Evolutionary conservation across 2,888 invertebrate genomes (phyloP), one percentile per base, ranked within the genome.

Genomic region (Lagria hirta): DNA sequence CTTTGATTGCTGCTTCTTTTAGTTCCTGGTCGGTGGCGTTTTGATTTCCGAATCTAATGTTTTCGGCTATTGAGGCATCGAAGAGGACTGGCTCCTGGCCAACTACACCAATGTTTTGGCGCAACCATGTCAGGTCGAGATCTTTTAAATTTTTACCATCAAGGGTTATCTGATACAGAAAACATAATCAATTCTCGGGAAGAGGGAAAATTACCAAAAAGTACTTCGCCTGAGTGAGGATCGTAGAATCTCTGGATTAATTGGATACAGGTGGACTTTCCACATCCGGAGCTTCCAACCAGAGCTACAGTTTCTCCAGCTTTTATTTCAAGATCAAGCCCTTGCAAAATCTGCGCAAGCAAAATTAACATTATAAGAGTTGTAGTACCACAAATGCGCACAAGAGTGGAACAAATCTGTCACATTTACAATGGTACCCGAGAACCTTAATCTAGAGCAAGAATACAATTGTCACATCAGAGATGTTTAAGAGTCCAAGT

Each of bases 31-130:
- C 73, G 0, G 82, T 77, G 1, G 85, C 83, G 32, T 75, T 73
- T 49, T 77, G 76, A 7, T 81, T 75, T 0, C 94, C 94, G 61
- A 89, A 70, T 36, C 73, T 56, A 23, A 96, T 94, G 70, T 95
- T 95, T 64, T 94, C 89, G 4, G 79, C 78, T 21, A 95, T 87
- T 1, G 85, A 86, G 16, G 85, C 83, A 50, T 86, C 87, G 67
- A 95, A 95, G 6, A 95, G 75, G 4, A 92, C 80, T 0, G 88
- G 94, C 65, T 95, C 94, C 73, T 96, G 95, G 0, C 90, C 88
- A 1, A 96, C 94, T 4, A 93, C 81, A 1, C 92, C 93, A 43
- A 95, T 85, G 58, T 88, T 83, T n/a, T 76, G 75, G 18, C 95
- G 78, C 12, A 91, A 69, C 86, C 88, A 88, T 8, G 80, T 77